Evolutionary conservation across 2,113 vertebrate species (phyloP).

Genomic region (Gallinago paraguaiae): DNA sequence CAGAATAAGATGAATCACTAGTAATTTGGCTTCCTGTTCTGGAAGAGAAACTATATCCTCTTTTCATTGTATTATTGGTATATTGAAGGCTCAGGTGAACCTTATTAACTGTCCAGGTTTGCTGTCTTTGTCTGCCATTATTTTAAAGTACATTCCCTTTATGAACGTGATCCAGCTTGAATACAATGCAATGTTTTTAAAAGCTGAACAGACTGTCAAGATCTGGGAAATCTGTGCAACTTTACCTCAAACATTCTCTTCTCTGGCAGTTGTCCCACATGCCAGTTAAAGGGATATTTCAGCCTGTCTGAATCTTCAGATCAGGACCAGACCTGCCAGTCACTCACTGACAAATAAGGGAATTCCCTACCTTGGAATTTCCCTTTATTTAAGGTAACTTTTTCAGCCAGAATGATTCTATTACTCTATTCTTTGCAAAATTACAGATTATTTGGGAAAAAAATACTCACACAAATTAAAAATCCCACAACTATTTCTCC

Average conservation of each 20-base stretch:
- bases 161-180: neutral
- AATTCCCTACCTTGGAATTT: neutral
- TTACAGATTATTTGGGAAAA: neutral
- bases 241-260: neutral
- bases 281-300: neutral
- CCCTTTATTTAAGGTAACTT: neutral
- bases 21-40: neutral
- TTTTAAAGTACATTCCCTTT: neutral
- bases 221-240: neutral
- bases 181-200: neutral
- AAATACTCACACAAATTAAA: neutral
- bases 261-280: neutral
- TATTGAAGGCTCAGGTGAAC: neutral
- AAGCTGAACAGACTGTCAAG: neutral
- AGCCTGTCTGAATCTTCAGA: neutral
- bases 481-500: neutral
- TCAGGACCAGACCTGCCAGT: neutral
- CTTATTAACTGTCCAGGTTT: neutral
- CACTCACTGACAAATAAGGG: neutral
- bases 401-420: neutral
- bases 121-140: neutral
- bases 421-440: neutral
- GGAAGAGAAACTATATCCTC: neutral
- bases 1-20: neutral
- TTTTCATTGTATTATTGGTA: neutral